phyloP scores from a whole-genome alignment of 2,888 invertebrate species.

The Gymnoscelis rufifasciata region DNA sequence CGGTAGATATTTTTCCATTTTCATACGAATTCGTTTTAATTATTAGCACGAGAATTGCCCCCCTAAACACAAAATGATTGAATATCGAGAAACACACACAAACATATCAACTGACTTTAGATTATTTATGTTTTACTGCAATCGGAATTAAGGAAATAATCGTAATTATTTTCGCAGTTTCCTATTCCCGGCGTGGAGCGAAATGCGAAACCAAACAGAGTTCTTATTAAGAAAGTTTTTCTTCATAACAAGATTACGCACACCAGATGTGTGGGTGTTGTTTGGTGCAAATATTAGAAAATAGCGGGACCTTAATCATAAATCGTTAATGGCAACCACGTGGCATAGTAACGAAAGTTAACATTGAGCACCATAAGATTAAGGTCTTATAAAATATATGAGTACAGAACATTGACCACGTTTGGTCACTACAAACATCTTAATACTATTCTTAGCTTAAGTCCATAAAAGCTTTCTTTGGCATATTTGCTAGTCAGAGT shows the following conservation, averaged over 20 bases:
- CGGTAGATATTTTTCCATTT: too few species aligned
- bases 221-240: slow-evolving; percentile 78
- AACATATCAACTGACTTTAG: not conserved
- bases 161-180: slow-evolving; percentile 35
- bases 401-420: too few species aligned
- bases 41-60: too few species aligned
- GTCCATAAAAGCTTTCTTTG: too few species aligned
- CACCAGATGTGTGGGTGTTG: slow-evolving; percentile 72
- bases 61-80: too few species aligned
- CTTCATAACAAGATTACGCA: slow-evolving; percentile 73
- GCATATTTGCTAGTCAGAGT: too few species aligned
- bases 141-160: slow-evolving; percentile 17
- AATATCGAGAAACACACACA: not conserved
- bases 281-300: slow-evolving; percentile 54
- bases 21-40: too few species aligned
- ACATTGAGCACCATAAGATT: too few species aligned
- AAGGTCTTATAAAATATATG: too few species aligned
- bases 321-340: not conserved
- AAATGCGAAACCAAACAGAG: slow-evolving; percentile 59
- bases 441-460: too few species aligned
- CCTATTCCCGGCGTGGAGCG: slow-evolving; percentile 41
- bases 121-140: slow-evolving; percentile 10
- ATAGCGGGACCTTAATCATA: slow-evolving; percentile 19
- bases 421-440: too few species aligned
- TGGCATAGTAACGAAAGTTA: not conserved